Evolutionary conservation across 1,140 invertebrate genomes (phyloP).

Genomic region (Ceratitis capitata): DNA sequence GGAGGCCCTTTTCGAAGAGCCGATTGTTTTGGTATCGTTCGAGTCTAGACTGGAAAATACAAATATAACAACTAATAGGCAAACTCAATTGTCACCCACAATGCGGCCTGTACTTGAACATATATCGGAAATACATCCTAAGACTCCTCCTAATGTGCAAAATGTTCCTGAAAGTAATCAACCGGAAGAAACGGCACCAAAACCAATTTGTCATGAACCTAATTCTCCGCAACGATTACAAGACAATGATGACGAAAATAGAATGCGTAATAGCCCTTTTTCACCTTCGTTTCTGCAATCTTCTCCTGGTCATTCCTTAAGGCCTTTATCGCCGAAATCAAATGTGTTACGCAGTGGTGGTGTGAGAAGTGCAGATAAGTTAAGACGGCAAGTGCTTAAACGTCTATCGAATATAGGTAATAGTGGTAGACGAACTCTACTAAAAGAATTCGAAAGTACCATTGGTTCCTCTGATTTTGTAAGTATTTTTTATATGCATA

Average conservation of each 20-base stretch:
- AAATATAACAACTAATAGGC: no score
- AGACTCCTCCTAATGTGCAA: slow-evolving; percentile 44
- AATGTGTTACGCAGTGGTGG: slow-evolving; percentile 8
- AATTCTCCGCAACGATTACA: not conserved
- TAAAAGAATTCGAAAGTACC: slow-evolving; percentile 42
- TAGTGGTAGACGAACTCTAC: slow-evolving; percentile 17
- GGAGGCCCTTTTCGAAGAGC: no score
- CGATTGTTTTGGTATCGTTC: not conserved
- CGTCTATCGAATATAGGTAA: not conserved
- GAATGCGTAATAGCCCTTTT: not conserved
- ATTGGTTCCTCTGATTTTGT: slow-evolving; percentile 11
- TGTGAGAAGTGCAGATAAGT: not conserved
- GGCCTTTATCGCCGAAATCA: not conserved
- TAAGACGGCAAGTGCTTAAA: slow-evolving; percentile 31
- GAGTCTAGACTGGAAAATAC: not conserved
- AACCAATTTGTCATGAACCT: not conserved
- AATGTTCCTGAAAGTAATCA: slow-evolving; percentile 47
- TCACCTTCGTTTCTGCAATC: not conserved
- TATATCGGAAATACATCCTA: not conserved
- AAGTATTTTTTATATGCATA: slow-evolving; percentile 1
- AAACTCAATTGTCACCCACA: no score
- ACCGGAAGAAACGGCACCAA: not conserved
- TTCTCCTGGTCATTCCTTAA: not conserved
- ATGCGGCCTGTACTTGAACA: not conserved
- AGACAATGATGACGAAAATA: not conserved